phyloP scores from a whole-genome alignment of 1,140 invertebrate species.

The Lepidotrigona ventralis region DNA sequence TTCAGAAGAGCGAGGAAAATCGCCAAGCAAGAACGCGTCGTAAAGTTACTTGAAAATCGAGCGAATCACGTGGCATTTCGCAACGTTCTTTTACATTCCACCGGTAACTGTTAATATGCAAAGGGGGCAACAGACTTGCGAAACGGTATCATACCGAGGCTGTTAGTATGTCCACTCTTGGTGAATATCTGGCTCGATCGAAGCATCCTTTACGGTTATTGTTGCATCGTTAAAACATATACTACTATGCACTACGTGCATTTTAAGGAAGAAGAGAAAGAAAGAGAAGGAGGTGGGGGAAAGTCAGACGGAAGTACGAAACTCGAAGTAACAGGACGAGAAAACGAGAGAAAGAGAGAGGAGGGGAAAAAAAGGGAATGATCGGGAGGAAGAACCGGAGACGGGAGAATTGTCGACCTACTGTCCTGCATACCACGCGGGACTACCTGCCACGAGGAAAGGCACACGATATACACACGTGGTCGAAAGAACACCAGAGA shows the following conservation, averaged over 20 bases:
- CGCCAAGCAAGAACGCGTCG: background rate
- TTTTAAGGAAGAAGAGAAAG: too few relatives aligned
- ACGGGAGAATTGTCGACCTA: slow-evolving; percentile 60
- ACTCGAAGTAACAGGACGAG: background rate
- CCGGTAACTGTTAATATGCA: background rate
- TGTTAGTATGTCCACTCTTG: background rate
- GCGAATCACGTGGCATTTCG: background rate
- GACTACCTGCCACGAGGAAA: slow-evolving; percentile 24
- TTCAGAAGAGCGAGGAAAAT: background rate
- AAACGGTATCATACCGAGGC: background rate
- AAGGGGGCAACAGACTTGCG: background rate
- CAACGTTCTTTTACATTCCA: background rate
- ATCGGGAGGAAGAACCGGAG: slow-evolving; percentile 14
- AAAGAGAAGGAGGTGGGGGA: background rate
- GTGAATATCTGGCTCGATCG: background rate
- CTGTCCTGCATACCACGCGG: slow-evolving; percentile 67
- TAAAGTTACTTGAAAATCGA: background rate
- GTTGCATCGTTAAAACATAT: slow-evolving; percentile 3
- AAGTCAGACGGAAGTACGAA: background rate
- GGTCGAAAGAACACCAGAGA: slow-evolving; percentile 8
- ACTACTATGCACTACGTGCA: too few relatives aligned
- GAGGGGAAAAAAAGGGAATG: slow-evolving; percentile 24
- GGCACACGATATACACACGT: background rate
- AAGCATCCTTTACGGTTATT: background rate
- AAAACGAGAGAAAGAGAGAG: background rate